Conservation (phyloP, 1,140 invertebrate genomes). For the Cydia fagiglandana region DNA sequence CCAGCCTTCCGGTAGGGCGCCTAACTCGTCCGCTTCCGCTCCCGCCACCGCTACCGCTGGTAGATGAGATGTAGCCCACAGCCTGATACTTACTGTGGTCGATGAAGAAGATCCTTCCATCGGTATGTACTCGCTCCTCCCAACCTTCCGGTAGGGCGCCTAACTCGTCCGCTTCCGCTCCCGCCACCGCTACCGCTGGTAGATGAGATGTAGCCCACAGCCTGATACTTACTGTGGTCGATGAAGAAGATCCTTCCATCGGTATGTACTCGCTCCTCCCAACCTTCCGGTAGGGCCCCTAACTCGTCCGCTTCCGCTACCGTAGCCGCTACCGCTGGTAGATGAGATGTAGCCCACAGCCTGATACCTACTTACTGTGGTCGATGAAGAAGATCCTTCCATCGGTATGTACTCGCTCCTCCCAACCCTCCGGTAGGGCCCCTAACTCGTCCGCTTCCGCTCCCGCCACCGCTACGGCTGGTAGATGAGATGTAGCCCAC, state of each 20-base stretch:
- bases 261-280: constrained; percentile 97
- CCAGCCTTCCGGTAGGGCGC: constrained; percentile 97
- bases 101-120: constrained; percentile 98
- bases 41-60: constrained; percentile 13
- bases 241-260: constrained; percentile 99
- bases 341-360: constrained; percentile 81
- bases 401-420: constrained; percentile 96
- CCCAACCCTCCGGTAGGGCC: constrained; percentile 97
- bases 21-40: constrained; percentile 78
- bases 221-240: constrained; percentile 91
- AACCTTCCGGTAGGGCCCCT: constrained; percentile 95
- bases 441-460: constrained; percentile 90
- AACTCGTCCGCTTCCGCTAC: constrained; percentile 88
- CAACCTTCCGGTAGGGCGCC: constrained; percentile 97
- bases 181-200: constrained; percentile 80
- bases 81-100: constrained; percentile 91
- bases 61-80: too few species aligned
- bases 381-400: constrained; percentile 99
- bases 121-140: constrained; percentile 97
- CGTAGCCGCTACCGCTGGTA: constrained; percentile 82
- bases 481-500: too few species aligned
- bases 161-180: constrained; percentile 87
- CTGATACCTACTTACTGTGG: constrained; percentile 90
- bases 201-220: constrained; percentile 83
- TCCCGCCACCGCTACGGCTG: constrained; percentile 26